phyloP scores from a whole-genome alignment of 2,888 invertebrate species.

The Chalcosyrphus nemorum region DNA sequence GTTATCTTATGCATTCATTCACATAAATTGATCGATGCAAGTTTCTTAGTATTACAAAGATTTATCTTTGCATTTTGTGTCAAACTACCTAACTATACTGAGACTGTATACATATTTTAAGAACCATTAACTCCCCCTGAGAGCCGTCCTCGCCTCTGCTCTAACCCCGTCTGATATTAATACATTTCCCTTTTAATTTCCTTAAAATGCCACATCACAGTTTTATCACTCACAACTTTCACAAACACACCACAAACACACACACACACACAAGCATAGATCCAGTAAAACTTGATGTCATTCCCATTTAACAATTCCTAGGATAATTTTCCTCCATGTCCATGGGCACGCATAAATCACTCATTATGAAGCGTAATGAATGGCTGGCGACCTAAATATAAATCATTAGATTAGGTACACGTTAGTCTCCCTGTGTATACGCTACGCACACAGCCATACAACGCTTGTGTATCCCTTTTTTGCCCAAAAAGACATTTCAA shows the following conservation, averaged over 20 bases:
- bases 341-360: conserved; percentile 81
- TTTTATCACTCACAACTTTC: conserved; percentile 52
- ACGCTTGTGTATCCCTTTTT: conserved; percentile 49
- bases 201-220: conserved; percentile 52
- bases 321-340: conserved; percentile 71
- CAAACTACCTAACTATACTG: too few species aligned
- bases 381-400: conserved; percentile 82
- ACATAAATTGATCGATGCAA: too few species aligned
- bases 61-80: too few species aligned
- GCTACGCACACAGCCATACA: conserved; percentile 56
- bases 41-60: too few species aligned
- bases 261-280: conserved; percentile 40
- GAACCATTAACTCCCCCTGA: not conserved
- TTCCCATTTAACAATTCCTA: conserved; percentile 70
- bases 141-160: not conserved
- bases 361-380: conserved; percentile 83
- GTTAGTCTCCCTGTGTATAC: conserved; percentile 59
- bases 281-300: conserved; percentile 61
- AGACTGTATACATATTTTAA: too few species aligned
- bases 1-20: too few species aligned
- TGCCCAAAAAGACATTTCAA: conserved; percentile 67
- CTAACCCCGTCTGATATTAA: not conserved
- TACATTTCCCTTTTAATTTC: conserved; percentile 50
- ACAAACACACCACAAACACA: conserved; percentile 20
- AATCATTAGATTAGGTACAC: conserved; percentile 82